phyloP scores from a whole-genome alignment of 2,113 vertebrate species.

The Felis chaus region DNA sequence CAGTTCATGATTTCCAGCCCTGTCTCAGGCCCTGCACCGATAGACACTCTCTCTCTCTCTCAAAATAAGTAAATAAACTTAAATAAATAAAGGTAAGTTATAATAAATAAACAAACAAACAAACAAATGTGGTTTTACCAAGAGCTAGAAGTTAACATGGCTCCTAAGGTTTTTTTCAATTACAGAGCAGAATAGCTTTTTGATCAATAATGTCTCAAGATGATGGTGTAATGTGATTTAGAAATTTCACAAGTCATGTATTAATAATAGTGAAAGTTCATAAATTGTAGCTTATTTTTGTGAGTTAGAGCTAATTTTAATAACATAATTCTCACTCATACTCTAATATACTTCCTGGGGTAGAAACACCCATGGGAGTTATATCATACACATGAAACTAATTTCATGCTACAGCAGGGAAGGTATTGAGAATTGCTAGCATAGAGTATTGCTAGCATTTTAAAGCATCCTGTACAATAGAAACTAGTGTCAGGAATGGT shows the following conservation, averaged over 20 bases:
- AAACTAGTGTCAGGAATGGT: neutral
- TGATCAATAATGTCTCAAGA: neutral
- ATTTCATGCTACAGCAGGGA: neutral
- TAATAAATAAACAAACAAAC: too few relatives aligned
- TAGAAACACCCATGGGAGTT: neutral
- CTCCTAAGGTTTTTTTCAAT: neutral
- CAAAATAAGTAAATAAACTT: too few relatives aligned
- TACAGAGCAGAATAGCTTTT: neutral
- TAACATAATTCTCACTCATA: constrained; percentile 20
- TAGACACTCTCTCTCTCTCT: too few relatives aligned
- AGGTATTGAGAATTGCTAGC: neutral
- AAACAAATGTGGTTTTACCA: neutral
- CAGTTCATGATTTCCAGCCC: too few relatives aligned
- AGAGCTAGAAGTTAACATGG: neutral
- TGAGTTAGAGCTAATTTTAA: neutral
- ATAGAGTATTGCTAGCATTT: neutral
- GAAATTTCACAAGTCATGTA: neutral
- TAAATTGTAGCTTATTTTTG: neutral
- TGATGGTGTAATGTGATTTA: neutral
- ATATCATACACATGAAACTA: neutral
- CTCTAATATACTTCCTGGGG: neutral
- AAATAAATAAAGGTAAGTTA: too few relatives aligned
- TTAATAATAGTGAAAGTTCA: neutral
- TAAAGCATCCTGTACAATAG: neutral
- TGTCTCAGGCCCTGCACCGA: too few relatives aligned